Base-by-base conservation (phyloP, 2,888 invertebrate genomes). In the Drosophila anomelani region DNA sequence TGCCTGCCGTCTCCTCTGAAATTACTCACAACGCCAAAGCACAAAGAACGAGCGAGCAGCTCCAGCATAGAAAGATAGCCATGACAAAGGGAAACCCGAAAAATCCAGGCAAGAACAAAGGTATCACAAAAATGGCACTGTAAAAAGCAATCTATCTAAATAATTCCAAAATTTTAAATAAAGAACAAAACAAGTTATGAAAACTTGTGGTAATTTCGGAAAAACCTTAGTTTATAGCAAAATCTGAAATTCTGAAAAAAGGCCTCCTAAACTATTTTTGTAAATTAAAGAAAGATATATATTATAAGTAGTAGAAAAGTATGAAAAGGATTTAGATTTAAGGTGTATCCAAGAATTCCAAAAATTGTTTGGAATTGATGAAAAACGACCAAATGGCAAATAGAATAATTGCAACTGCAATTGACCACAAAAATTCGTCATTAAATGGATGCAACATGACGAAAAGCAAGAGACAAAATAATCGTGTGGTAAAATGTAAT, bases 391-490 rank as follows among this genome's bases (percentile, higher is more conserved):
- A 23, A 70, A 56, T 41, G 67, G 8, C 72, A 67, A 55, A 39
- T 20, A 39, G 12, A 34, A n/a, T 39, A 34, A 72, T 71, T 57
- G 46, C 46, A 57, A 20, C 72, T 41, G 29, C 67, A 67, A 57
- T 67, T 67, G 67, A 57, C 72, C 58, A 68, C 59, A 49, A 38
- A 43, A 43, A 38, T 58, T 43, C 72, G 60, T 72, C 73, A 68
- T 71, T 57, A 58, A 39, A 66, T 23, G 39, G 44, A 69, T 38
- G 34, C 26, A 47, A 20, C 41, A 26, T 29, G 20, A 53, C 36
- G 36, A 38, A 51, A 44, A 66, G 12, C 10, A 12, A 44, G 46
- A 8, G 36, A 44, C 13, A 23, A 51, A 67, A 23, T 3, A 8
- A 41, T 9, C 29, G 34, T 12, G 32, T 1, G 67, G 12, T 9